Evolutionary conservation across 2,888 invertebrate genomes (phyloP), one percentile per base, ranked within the genome.

Genomic region (Watsonalla cultraria): DNA sequence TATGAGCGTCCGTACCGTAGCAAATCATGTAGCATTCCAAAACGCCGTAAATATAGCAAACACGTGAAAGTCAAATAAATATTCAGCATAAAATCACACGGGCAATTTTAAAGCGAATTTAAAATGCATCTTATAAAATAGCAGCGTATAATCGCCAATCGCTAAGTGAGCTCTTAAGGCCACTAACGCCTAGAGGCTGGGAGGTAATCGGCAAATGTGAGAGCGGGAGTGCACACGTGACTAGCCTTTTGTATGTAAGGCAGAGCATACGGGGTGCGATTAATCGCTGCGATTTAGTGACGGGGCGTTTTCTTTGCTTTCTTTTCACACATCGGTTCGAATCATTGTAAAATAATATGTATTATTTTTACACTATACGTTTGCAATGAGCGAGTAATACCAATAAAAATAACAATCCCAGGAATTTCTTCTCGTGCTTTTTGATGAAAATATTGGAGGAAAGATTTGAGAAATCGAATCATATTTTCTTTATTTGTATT

Each of bases 141-240:
- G 62, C 62, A 51, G 64, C 63, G 63, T 66, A 54, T 53, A 69
- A 62, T 65, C 63, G 51, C 66, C 64, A 60, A 65, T 70, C 66
- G 74, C 64, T 64, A 56, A 58, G 61, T 68, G 67, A 66, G 63
- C 66, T 72, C 69, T 73, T 75, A 76, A 79, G 73, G 65, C 66
- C 65, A 64, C 72, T 73, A 70, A 71, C 71, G 68, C 57, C 58
- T 58, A 57, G 56, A 72, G 65, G 71, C 72, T 64, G 66, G 5
- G 49, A 66, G 78, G 71, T 74, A 77, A 79, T 78, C 75, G 76
- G 66, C 70, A 70, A 68, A 70, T 70, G 76, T 63, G 66, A 65
- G 65, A 61, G 62, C 67, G 67, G 64, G 64, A 71, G 64, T 59
- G 60, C 59, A 67, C 60, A 66, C 73, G 66, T 75, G 72, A 73